Evolutionary conservation across 2,888 invertebrate species (phyloP).

Genomic region (Rhopalosiphum nymphaeae): DNA sequence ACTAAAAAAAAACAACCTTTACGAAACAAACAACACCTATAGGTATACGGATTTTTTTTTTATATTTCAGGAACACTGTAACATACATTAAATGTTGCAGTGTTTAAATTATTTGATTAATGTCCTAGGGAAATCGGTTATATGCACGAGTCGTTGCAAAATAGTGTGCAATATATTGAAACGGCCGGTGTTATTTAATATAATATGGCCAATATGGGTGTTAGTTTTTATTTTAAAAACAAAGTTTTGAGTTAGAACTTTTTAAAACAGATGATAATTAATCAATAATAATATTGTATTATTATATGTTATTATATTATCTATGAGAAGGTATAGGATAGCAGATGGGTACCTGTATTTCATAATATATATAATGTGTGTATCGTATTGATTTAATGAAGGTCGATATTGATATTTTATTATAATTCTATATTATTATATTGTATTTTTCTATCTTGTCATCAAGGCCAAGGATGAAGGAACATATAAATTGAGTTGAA

Average conservation of each 20-base stretch:
- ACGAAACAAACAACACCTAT: background rate
- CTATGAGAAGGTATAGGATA: background rate
- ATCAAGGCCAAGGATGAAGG: background rate
- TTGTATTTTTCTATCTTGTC: background rate
- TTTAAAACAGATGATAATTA: background rate
- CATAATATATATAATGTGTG: background rate
- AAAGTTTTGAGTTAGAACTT: background rate
- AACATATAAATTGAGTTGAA: background rate
- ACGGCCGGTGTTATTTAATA: background rate
- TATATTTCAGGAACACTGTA: background rate
- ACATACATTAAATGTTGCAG: background rate
- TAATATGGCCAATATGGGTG: background rate
- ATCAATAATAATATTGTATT: background rate
- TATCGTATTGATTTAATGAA: background rate
- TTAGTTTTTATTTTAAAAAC: background rate
- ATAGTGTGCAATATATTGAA: background rate
- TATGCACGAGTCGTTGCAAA: background rate
- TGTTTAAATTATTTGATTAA: background rate
- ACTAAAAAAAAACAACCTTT: background rate
- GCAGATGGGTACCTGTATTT: background rate
- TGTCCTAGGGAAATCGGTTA: background rate
- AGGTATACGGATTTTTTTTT: background rate
- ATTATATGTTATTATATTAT: background rate
- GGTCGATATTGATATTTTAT: background rate
- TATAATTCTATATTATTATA: background rate